A percentile compares a stretch with the other conserved stretches of the same genome.
phyloP scores from a whole-genome alignment of 2,797 vertebrate species.

The Lateolabrax maculatus region DNA sequence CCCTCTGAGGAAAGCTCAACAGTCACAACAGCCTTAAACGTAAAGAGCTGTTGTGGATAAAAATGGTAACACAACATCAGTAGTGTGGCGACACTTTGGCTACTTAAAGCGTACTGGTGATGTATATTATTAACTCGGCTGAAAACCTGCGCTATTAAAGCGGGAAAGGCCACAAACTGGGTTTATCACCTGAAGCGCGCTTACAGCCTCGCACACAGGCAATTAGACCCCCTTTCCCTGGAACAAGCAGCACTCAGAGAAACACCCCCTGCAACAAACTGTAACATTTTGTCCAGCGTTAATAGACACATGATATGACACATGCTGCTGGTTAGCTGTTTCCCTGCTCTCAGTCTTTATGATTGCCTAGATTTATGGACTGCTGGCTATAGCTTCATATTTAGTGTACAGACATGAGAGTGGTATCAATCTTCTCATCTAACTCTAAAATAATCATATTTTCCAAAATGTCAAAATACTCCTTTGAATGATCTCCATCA shows the following conservation, averaged over 20 bases:
- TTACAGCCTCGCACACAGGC: not conserved
- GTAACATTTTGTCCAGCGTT: too few species aligned
- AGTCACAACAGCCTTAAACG: not conserved
- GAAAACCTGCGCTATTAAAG: not conserved
- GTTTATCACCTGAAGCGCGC: not conserved
- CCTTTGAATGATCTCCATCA: not conserved
- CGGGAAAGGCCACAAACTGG: not conserved
- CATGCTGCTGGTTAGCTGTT: not conserved
- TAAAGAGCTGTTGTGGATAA: not conserved
- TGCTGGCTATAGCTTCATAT: not conserved
- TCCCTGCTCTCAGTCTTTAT: not conserved
- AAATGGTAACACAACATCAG: not conserved
- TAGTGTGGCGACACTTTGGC: not conserved
- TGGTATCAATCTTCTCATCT: not conserved
- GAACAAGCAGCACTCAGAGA: not conserved
- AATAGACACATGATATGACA: too few species aligned
- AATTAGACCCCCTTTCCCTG: too few species aligned
- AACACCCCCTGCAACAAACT: not conserved
- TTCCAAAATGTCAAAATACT: not conserved
- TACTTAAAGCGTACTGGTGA: not conserved
- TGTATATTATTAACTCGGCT: not conserved
- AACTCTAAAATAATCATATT: not conserved
- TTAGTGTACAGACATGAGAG: not conserved
- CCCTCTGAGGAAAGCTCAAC: too few species aligned
- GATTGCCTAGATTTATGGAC: too few species aligned